These are phyloP conservation scores for Echiichthys vipera DNA, from an alignment of 2,797 vertebrate genomes.

Conservation along the genomic window DNA sequence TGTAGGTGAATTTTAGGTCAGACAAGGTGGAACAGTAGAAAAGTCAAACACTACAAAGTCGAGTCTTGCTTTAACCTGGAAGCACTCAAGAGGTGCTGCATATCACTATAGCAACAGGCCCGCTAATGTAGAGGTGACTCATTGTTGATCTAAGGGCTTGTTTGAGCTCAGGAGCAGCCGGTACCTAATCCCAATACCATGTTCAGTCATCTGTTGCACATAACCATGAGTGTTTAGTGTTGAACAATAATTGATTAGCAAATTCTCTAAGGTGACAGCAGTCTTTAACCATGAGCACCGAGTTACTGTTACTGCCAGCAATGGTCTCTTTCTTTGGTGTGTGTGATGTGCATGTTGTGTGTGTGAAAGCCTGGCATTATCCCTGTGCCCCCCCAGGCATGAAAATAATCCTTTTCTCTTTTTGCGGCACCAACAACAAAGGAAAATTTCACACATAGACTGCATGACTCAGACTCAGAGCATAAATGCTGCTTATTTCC, in stretches of 20 bases:
- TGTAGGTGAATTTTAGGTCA: not conserved
- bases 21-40: conserved; percentile 11
- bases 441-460: not conserved
- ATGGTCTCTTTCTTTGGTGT: conserved; percentile 3
- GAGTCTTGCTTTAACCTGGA: conserved; percentile 32
- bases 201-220: not conserved
- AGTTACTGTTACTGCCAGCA: conserved; percentile 10
- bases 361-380: conserved; percentile 32
- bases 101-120: conserved; percentile 43
- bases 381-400: conserved; percentile 6
- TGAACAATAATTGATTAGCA: conserved; percentile 24
- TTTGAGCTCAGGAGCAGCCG: conserved; percentile 31
- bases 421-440: conserved; percentile 18
- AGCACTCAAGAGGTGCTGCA: conserved; percentile 37
- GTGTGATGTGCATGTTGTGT: conserved; percentile 34
- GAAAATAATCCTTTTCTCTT: conserved; percentile 31
- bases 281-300: not conserved
- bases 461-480: conserved; percentile 8
- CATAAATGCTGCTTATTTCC: not conserved
- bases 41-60: conserved; percentile 36
- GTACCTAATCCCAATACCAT: conserved; percentile 4
- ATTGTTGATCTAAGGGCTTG: conserved; percentile 63
- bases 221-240: conserved; percentile 3
- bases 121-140: conserved; percentile 50
- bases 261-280: not conserved